phyloP scores from a whole-genome alignment of 30 jellyfish, hydroid and myxozoan genomes.

The Aurelia aurita region DNA sequence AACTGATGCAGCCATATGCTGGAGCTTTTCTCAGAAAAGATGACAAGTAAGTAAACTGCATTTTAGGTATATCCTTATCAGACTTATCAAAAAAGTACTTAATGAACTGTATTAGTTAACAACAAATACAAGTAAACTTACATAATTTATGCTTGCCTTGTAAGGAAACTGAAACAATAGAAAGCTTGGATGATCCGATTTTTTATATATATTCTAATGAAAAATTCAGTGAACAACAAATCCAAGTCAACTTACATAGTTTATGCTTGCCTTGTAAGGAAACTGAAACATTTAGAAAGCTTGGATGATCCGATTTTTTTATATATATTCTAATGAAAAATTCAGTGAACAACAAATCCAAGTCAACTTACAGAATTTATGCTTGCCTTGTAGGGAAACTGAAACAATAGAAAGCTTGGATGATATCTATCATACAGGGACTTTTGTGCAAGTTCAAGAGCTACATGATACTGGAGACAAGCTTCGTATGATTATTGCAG shows the following conservation, averaged over 20 bases:
- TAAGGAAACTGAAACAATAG: slow-evolving; percentile 83
- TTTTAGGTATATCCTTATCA: neutral
- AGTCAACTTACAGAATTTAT: no score
- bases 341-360: no score
- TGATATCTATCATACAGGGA: slow-evolving; percentile 85
- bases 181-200: slow-evolving; percentile 69
- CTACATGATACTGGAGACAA: slow-evolving; percentile 95
- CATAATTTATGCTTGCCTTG: neutral
- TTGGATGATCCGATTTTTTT: slow-evolving; percentile 50
- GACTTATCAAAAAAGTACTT: no score
- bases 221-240: no score
- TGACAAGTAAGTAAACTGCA: slow-evolving; percentile 69
- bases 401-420: slow-evolving; percentile 84
- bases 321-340: no score
- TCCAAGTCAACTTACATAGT: no score
- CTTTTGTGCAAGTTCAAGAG: slow-evolving; percentile 95
- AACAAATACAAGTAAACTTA: no score
- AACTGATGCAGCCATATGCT: slow-evolving; percentile 93
- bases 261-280: slow-evolving; percentile 56
- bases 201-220: no score
- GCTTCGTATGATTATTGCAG: slow-evolving; percentile 83
- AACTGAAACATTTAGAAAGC: slow-evolving; percentile 74
- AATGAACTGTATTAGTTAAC: no score
- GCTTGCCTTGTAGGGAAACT: slow-evolving; percentile 62
- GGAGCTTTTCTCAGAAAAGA: slow-evolving; percentile 96